These are phyloP conservation scores for Sebastes kiyomatsui DNA, from an alignment of 2,797 vertebrate genomes.

Conservation along the genomic window DNA sequence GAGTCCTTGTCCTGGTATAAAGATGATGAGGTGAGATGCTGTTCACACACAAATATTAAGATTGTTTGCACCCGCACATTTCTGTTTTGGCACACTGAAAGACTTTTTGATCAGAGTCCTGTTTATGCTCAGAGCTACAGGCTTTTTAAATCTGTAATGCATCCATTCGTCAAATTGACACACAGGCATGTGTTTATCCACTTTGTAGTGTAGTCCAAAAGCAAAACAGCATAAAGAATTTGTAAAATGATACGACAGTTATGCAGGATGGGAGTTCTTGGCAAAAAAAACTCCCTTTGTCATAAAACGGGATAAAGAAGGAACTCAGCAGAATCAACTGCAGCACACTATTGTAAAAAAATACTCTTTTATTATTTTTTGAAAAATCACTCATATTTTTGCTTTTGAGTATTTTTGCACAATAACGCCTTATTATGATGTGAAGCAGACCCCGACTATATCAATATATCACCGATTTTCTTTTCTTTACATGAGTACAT, in stretches of 20 bases:
- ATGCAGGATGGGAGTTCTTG: not conserved
- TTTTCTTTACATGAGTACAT: not conserved
- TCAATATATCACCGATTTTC: not conserved
- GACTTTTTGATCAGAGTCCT: not conserved
- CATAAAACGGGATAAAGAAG: not conserved
- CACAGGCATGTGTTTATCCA: not conserved
- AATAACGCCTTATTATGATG: not conserved
- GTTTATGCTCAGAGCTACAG: not conserved
- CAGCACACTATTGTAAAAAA: not conserved
- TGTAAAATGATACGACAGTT: not conserved
- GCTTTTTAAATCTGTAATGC: not conserved
- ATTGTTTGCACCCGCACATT: not conserved
- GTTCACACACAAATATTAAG: not conserved
- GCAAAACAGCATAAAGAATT: not conserved
- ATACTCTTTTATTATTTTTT: not conserved
- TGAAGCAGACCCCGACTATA: not conserved
- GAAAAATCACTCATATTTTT: not conserved
- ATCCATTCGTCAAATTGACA: not conserved
- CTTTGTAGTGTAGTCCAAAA: not conserved
- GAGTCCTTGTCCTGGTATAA: conserved; percentile 99
- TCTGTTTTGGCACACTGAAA: not conserved
- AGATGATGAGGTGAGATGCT: conserved; percentile 91
- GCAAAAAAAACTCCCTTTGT: not conserved
- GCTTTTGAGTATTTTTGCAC: not conserved
- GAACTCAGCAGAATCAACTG: not conserved